Base-by-base conservation (phyloP, 2,797 vertebrate genomes). In the Bradypus variegatus region DNA sequence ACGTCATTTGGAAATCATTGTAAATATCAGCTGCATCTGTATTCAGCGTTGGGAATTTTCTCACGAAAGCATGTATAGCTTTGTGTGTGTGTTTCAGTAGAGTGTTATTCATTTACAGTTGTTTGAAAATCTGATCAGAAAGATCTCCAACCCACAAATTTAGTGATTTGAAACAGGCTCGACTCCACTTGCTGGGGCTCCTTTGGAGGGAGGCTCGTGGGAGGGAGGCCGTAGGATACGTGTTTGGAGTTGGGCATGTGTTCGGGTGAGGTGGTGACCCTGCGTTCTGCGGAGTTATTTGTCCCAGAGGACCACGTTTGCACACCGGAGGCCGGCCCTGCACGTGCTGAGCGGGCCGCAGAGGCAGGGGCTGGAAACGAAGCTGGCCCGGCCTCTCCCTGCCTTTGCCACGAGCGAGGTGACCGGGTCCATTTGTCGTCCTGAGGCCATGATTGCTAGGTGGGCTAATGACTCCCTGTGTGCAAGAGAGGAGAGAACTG, bases 71-170 rank as follows among this genome's bases (percentile, higher is more conserved):
- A 36, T 92, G 53, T 81, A 31, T 65, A 82, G 91, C 50, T 0
- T 0, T 36, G 82, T 48, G 1, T 48, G 58, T 93, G 94, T 23
- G 12, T 92, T 95, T 77, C 75, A 48, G 9, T 80, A 73, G 69
- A 85, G 87, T n/a, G 92, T 88, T 94, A 55, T 80, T 72, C 36
- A 41, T 64, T 94, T 73, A 92, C 81, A 84, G 69, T 78, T 92
- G 93, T 91, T 95, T 94, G 95, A 92, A 94, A 96, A 95, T 91
- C 93, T 88, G 92, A 94, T 95, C 94, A 90, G 92, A 94, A 95
- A 93, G 94, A 80, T 48, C 82, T 84, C 5, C 8, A 88, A 58
- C 89, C 91, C 87, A 41, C 80, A 11, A 94, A 67, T 86, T 91
- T 88, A 91, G 96, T 92, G 83, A 3, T 1, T 92, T 91, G 83